Evolutionary conservation across 1,140 invertebrate genomes (phyloP), one percentile per base, ranked within the genome.

Genomic region (Pissodes strobi): DNA sequence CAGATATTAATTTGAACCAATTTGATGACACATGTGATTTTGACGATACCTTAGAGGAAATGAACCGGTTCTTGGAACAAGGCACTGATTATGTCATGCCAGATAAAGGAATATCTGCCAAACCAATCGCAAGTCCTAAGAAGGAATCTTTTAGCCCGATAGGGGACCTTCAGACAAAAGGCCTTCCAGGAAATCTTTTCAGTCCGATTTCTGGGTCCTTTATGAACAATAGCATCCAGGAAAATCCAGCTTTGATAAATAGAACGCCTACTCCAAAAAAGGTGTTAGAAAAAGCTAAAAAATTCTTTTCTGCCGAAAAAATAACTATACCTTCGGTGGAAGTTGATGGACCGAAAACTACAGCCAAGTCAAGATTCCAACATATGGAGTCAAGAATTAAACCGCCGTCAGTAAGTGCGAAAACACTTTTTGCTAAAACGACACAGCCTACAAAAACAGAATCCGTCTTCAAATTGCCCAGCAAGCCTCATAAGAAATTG

Each of bases 371-470:
- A 18, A 45, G 12, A 45, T 18, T 18, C 19, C 15, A 45, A 6
- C n/a, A 41, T 6, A 13, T 15, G 6, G 41, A 45, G 41, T 45
- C 41, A 21, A 45, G 12, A 45, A 15, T 45, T 21, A 45, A 45
- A 21, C 41, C 41, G 1, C 41, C 41, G 19, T 45, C 41, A 19
- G 41, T 45, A 45, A 45, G 41, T 19, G 41, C 41, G 13, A 39
- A n/a, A 6, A 39, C 13, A 5, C 37, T 39, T n/a, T 39, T 39
- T 39, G 1, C 37, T 15, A 39, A 39, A 10, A 12, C 6, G 6
- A n/a, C 6, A 39, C 5, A 39, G 9, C 1, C 10, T n/a, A n/a
- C n/a, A n/a, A n/a, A n/a, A n/a, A n/a, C n/a, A n/a, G n/a, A n/a
- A n/a, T n/a, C n/a, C n/a, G n/a, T n/a, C n/a, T n/a, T n/a, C n/a